phyloP scores from a whole-genome alignment of 2,888 invertebrate genomes.

The Polymixis lichenea region DNA sequence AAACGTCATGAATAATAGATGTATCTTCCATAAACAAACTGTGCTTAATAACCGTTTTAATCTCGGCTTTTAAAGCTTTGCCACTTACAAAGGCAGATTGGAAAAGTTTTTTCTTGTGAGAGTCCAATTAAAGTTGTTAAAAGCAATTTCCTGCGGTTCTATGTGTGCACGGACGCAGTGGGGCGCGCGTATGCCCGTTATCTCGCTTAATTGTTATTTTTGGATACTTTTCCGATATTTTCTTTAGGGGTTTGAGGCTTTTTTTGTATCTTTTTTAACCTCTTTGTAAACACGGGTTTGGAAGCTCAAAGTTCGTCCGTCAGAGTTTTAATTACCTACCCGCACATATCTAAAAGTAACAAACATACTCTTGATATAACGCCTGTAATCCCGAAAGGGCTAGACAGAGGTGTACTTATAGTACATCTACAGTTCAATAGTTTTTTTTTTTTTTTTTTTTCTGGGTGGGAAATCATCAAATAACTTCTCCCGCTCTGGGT shows the following conservation, averaged over 20 bases:
- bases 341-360: neutral
- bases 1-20: conserved; percentile 63
- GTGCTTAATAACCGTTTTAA: conserved; percentile 81
- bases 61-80: conserved; percentile 81
- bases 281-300: conserved; percentile 25
- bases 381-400: no score
- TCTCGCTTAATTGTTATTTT: conserved; percentile 68
- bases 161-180: conserved; percentile 76
- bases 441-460: no score
- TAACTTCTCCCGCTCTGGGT: no score
- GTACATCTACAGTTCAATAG: no score
- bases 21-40: conserved; percentile 74
- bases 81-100: conserved; percentile 88
- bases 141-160: conserved; percentile 84
- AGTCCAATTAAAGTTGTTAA: conserved; percentile 89
- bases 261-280: conserved; percentile 30
- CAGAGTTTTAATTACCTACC: conserved; percentile 2
- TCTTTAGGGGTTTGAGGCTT: conserved; percentile 21
- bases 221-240: conserved; percentile 63
- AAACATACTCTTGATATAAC: no score
- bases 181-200: conserved; percentile 58
- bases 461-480: no score
- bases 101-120: conserved; percentile 88
- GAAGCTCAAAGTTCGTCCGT: conserved; percentile 30
- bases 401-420: no score